These are phyloP conservation scores for Melanitta fusca DNA, from an alignment of 2,797 vertebrate species.

Conservation along the genomic window DNA sequence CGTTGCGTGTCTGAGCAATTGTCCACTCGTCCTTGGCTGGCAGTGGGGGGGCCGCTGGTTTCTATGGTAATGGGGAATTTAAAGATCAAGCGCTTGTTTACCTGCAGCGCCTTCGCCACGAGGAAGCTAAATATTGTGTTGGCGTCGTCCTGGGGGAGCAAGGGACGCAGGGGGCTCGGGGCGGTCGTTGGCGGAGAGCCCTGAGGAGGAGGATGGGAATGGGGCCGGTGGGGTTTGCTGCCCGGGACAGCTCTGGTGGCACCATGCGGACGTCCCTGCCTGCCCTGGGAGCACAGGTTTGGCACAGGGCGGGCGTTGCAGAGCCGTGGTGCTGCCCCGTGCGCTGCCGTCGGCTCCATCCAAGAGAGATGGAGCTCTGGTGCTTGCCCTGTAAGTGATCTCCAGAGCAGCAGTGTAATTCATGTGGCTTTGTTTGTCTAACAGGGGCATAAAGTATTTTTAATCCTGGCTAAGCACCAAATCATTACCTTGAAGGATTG, in stretches of 20 bases:
- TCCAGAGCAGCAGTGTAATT: background rate
- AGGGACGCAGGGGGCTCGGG: background rate
- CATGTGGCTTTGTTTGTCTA: background rate
- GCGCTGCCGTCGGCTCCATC: rapidly evolving
- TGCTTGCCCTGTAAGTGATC: rapidly evolving
- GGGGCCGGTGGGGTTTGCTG: background rate
- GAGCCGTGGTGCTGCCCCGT: rapidly evolving
- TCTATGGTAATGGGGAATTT: background rate
- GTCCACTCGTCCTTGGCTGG: background rate
- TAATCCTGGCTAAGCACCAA: constrained; percentile 6
- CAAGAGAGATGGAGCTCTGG: background rate
- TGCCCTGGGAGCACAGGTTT: background rate
- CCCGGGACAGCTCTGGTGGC: rapidly evolving
- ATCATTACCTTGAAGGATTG: background rate
- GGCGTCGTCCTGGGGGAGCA: background rate
- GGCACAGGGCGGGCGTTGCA: no score
- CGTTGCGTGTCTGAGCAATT: background rate
- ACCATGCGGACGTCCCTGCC: background rate
- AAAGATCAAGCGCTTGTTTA: background rate
- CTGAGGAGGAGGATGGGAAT: background rate
- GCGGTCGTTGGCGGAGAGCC: rapidly evolving
- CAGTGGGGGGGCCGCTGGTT: background rate
- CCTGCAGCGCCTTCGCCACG: background rate
- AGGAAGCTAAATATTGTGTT: background rate
- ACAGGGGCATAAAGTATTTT: background rate